phyloP scores from a whole-genome alignment of 2,113 vertebrate genomes.

The Centropus unirufus region DNA sequence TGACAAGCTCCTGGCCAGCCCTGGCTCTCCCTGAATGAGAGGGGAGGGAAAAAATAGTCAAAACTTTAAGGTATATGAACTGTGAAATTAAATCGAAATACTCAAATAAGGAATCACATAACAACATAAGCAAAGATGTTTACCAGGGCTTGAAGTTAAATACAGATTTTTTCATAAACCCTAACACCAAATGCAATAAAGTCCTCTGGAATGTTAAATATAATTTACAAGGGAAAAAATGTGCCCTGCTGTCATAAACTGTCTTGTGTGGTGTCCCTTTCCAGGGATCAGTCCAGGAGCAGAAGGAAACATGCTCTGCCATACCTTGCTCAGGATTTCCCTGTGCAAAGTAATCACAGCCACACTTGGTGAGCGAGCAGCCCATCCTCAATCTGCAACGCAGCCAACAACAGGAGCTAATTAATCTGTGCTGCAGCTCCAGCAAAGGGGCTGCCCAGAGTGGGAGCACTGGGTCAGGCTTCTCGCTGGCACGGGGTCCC shows the following conservation, averaged over 20 bases:
- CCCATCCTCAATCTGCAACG: background rate
- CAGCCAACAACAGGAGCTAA: background rate
- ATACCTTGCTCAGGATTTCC: background rate
- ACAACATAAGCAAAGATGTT: conserved; percentile 83
- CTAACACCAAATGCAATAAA: conserved; percentile 77
- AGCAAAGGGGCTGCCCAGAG: background rate
- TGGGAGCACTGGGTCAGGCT: background rate
- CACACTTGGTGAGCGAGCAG: background rate
- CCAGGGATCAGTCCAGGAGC: background rate
- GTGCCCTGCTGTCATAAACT: conserved; percentile 45
- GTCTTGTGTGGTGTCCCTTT: background rate
- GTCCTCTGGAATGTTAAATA: conserved; percentile 82
- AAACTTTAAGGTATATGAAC: conserved; percentile 85
- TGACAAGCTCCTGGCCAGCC: background rate
- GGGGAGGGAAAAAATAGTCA: conserved; percentile 57
- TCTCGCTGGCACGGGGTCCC: background rate
- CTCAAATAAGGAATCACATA: conserved; percentile 81
- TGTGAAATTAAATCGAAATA: conserved; percentile 86
- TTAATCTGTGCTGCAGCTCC: background rate
- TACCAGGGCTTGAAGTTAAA: conserved; percentile 86
- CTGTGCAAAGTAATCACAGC: background rate
- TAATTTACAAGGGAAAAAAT: conserved; percentile 74
- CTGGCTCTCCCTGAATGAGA: conserved; percentile 30
- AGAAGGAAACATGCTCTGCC: background rate
- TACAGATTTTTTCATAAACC: conserved; percentile 83